Percentiles rank a stretch among this genome's conserved stretches.
Conservation (phyloP, 2,113 vertebrate genomes). For the Crocuta crocuta region DNA sequence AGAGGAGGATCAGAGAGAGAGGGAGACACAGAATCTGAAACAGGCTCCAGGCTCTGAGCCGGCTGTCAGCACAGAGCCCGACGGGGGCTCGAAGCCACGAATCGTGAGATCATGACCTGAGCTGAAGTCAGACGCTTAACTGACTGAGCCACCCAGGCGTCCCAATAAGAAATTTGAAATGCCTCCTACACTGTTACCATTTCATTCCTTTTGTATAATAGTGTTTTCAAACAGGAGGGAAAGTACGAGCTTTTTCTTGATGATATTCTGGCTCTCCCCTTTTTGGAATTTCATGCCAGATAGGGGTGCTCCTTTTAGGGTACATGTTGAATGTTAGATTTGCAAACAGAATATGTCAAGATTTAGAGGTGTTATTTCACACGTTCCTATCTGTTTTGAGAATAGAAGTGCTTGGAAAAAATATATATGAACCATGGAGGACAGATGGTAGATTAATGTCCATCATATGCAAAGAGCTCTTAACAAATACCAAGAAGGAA, state of each 20-base stretch:
- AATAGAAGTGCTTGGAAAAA: not conserved
- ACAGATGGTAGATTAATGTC: not conserved
- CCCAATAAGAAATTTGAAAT: not conserved
- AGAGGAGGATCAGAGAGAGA: too few relatives aligned
- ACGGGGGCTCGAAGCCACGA: too few relatives aligned
- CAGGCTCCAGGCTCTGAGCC: too few relatives aligned
- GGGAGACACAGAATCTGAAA: too few relatives aligned
- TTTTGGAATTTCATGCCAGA: not conserved
- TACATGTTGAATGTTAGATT: not conserved
- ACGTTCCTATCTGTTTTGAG: not conserved
- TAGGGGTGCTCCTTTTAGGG: not conserved
- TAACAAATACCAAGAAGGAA: not conserved
- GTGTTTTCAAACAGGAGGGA: not conserved
- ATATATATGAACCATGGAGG: not conserved
- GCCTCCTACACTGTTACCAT: not conserved
- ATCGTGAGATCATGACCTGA: too few relatives aligned
- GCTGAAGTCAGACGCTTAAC: too few relatives aligned
- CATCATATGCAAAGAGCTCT: not conserved
- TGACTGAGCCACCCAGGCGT: too few relatives aligned
- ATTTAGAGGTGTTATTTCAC: not conserved
- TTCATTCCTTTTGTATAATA: not conserved
- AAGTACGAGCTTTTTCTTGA: not conserved
- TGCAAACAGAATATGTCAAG: not conserved
- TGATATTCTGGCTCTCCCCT: not conserved
- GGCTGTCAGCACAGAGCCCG: too few relatives aligned